A percentile compares a stretch with the other conserved stretches of the same genome.
Evolutionary conservation across 2,113 vertebrate genomes (phyloP).

Genomic region (Odobenus rosmarus): DNA sequence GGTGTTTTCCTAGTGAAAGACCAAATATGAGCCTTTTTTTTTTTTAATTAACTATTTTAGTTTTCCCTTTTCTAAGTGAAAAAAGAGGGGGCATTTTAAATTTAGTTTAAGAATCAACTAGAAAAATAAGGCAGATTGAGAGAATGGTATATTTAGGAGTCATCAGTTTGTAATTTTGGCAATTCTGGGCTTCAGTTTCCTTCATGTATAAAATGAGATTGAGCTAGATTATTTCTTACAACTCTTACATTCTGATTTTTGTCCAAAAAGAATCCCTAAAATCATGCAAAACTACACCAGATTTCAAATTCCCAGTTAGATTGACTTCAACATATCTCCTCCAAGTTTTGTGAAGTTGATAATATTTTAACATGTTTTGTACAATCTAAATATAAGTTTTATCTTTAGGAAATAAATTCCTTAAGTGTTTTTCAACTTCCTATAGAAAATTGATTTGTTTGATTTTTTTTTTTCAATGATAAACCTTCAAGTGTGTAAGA

Average conservation of each 20-base stretch:
- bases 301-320: conserved; percentile 17
- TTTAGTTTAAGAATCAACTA: not conserved
- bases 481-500: not conserved
- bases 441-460: not conserved
- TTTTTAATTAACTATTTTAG: not conserved
- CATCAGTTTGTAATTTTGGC: not conserved
- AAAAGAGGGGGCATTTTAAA: not conserved
- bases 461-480: not conserved
- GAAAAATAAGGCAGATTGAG: not conserved
- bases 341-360: conserved; percentile 11
- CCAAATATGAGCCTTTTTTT: not conserved
- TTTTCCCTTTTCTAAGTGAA: conserved; percentile 1
- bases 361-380: conserved; percentile 26
- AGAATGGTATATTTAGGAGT: not conserved
- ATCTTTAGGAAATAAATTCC: not conserved
- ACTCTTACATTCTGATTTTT: conserved; percentile 22
- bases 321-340: not conserved
- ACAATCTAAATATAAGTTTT: conserved; percentile 15
- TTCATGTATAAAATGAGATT: conserved; percentile 28
- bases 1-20: conserved; percentile 35
- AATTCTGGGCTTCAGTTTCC: not conserved
- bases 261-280: not conserved
- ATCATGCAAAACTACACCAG: not conserved
- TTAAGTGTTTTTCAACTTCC: conserved; percentile 30
- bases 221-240: not conserved